A percentile compares a stretch with the other conserved stretches of the same genome.
Evolutionary conservation across 2,888 invertebrate genomes (phyloP).

Genomic region (Heliconius charithonia): DNA sequence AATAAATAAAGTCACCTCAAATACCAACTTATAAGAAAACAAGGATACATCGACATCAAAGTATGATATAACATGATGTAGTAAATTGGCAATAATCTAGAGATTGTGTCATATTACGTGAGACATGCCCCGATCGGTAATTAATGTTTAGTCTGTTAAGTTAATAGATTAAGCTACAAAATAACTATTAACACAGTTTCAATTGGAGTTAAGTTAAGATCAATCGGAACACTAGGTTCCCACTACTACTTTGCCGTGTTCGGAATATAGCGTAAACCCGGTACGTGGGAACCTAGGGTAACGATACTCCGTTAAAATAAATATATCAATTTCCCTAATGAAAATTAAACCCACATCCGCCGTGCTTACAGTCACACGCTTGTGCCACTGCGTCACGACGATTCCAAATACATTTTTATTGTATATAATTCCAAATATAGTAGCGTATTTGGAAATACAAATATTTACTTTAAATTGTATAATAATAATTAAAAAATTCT

Average conservation of each 20-base stretch:
- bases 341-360: too few species aligned
- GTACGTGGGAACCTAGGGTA: too few species aligned
- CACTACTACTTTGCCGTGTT: background rate
- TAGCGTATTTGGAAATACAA: too few species aligned
- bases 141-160: slow-evolving; percentile 4
- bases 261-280: background rate
- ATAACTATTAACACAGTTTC: background rate
- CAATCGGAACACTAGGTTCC: background rate
- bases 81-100: slow-evolving; percentile 11
- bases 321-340: too few species aligned
- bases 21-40: background rate
- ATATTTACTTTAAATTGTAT: too few species aligned
- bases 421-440: too few species aligned
- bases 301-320: too few species aligned
- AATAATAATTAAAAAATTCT: too few species aligned
- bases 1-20: too few species aligned
- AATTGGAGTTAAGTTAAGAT: background rate
- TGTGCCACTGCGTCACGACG: too few species aligned
- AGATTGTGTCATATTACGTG: slow-evolving; percentile 15
- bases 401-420: too few species aligned
- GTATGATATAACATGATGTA: background rate
- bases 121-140: background rate
- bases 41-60: background rate
- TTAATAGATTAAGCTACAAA: background rate
- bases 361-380: too few species aligned